phyloP scores from a whole-genome alignment of 2,797 vertebrate species.

The Enteromius trimaculatus region DNA sequence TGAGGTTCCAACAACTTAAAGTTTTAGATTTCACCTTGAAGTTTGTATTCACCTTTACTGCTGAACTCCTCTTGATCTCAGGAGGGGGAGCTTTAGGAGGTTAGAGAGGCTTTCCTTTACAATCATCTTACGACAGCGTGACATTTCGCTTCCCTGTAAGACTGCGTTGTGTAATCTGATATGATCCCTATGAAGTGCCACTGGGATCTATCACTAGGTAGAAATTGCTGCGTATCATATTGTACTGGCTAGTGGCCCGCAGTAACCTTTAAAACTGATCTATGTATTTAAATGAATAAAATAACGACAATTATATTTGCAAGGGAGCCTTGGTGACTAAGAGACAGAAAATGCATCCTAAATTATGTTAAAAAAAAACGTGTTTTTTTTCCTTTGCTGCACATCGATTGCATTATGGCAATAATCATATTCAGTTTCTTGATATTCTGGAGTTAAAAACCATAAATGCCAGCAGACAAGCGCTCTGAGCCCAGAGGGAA shows the following conservation, averaged over 20 bases:
- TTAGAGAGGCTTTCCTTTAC: conserved; percentile 41
- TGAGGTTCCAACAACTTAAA: not conserved
- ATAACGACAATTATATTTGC: not conserved
- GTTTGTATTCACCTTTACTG: conserved; percentile 21
- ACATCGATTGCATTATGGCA: conserved; percentile 2
- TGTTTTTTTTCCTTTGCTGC: not conserved
- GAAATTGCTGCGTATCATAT: not conserved
- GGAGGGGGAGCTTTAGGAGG: conserved; percentile 28
- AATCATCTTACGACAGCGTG: conserved; percentile 42
- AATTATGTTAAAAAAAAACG: not conserved
- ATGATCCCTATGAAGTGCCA: not conserved
- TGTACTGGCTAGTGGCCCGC: not conserved
- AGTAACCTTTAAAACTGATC: not conserved
- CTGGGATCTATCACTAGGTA: not conserved
- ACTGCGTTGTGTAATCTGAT: not conserved
- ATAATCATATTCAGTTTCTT: not conserved
- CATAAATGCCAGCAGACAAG: conserved; percentile 31
- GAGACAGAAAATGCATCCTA: not conserved
- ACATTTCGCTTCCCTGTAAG: conserved; percentile 22
- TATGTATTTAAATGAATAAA: not conserved
- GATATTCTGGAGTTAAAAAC: conserved; percentile 12
- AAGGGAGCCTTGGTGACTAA: not conserved
- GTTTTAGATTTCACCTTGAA: conserved; percentile 14
- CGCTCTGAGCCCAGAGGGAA: conserved; percentile 40
- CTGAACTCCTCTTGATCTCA: conserved; percentile 17